phyloP scores from a whole-genome alignment of 2,888 invertebrate species.

The Drosophila ezoana region DNA sequence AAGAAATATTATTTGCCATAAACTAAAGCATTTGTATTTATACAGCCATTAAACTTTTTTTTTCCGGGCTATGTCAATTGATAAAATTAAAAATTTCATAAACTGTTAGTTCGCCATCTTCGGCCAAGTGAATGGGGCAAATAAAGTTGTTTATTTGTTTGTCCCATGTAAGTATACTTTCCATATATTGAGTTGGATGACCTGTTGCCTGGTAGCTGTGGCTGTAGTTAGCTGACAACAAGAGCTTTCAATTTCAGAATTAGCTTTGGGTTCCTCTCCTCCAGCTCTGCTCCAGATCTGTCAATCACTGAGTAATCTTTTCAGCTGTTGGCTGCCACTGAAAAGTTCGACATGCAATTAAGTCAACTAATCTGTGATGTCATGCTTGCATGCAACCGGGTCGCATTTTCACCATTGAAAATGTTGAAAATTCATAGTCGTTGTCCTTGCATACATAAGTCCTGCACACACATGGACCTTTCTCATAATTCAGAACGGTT shows the following conservation, averaged over 20 bases:
- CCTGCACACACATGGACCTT: slow-evolving; percentile 6
- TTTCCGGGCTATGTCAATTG: no score
- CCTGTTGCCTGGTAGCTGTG: not conserved
- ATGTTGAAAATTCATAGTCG: slow-evolving; percentile 17
- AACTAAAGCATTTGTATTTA: no score
- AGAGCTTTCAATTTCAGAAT: slow-evolving; percentile 5
- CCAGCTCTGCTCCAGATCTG: not conserved
- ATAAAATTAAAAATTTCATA: no score
- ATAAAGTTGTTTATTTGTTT: not conserved
- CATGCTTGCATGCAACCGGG: slow-evolving; percentile 19
- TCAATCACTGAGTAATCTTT: slow-evolving; percentile 24
- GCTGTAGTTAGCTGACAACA: slow-evolving; percentile 5
- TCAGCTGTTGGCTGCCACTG: slow-evolving; percentile 33
- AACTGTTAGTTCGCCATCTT: not conserved
- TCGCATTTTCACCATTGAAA: slow-evolving; percentile 23
- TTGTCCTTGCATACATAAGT: slow-evolving; percentile 13
- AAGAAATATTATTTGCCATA: no score
- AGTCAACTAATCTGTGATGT: slow-evolving; percentile 43
- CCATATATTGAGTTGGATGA: not conserved
- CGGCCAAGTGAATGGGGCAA: not conserved
- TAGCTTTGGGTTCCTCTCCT: not conserved
- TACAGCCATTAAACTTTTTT: no score
- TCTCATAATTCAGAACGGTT: slow-evolving; percentile 38
- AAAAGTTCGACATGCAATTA: slow-evolving; percentile 65
- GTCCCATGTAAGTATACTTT: not conserved